These are phyloP conservation scores for Chymomyza amoena DNA, from an alignment of 2,888 invertebrate genomes.

Conservation along the genomic window DNA sequence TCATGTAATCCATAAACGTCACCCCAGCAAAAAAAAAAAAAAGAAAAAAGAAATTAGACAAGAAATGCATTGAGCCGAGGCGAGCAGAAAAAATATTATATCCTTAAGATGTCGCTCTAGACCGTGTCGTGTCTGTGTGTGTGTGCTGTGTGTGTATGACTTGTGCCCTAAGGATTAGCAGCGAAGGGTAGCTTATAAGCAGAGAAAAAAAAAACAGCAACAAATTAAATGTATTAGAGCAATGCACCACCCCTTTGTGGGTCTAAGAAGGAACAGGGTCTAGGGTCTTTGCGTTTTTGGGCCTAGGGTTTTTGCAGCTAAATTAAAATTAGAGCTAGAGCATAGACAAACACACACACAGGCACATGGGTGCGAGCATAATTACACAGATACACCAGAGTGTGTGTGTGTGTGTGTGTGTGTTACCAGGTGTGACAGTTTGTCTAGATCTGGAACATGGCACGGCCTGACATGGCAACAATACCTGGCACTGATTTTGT, in stretches of 20 bases:
- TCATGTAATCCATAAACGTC: constrained; percentile 75
- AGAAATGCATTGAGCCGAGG: constrained; percentile 40
- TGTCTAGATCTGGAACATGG: constrained; percentile 1
- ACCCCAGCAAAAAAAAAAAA: constrained; percentile 50
- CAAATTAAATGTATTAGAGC: constrained; percentile 67
- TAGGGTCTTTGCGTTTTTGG: constrained; percentile 34
- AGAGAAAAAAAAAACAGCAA: constrained; percentile 49
- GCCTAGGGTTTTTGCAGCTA: constrained; percentile 28
- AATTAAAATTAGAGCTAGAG: constrained; percentile 75
- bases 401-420: constrained; percentile 14
- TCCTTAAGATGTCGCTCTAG: constrained; percentile 14
- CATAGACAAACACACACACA: constrained; percentile 47
- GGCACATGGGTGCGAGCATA: constrained; percentile 54
- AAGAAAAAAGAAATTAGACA: constrained; percentile 41
- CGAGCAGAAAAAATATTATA: constrained; percentile 56
- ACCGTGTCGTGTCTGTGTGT: background rate
- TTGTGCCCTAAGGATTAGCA: constrained; percentile 62
- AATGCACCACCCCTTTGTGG: constrained; percentile 54
- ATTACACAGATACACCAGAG: constrained; percentile 30
- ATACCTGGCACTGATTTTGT: background rate
- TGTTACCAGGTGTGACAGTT: constrained; percentile 49
- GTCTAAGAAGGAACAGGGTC: constrained; percentile 32
- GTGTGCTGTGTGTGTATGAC: constrained; percentile 38
- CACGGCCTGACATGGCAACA: background rate
- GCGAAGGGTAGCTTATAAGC: constrained; percentile 46